Percentiles rank a stretch among this genome's conserved stretches.
Conservation (phyloP, 2,113 vertebrate genomes). For the Turnix velox region DNA sequence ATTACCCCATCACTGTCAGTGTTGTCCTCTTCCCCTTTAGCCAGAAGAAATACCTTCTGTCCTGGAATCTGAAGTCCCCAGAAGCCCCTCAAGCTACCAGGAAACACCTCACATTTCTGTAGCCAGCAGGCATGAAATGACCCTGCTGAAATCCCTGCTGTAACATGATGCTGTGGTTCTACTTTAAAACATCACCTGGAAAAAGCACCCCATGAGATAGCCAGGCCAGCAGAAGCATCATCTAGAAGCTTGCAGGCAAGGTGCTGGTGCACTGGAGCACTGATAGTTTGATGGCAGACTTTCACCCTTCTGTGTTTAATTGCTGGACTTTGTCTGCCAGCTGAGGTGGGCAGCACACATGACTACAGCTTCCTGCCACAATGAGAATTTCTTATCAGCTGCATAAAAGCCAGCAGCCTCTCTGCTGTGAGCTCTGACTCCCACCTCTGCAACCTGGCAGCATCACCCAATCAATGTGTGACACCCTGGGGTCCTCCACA, state of each 20-base stretch:
- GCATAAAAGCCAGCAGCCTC: background rate
- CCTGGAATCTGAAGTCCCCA: background rate
- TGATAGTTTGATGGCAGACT: background rate
- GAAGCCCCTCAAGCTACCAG: background rate
- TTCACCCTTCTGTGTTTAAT: background rate
- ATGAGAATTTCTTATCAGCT: background rate
- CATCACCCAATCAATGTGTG: background rate
- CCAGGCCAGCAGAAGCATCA: background rate
- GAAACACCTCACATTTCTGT: background rate
- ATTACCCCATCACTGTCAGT: background rate
- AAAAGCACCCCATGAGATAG: background rate
- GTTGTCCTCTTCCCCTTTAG: background rate
- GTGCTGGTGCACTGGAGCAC: background rate
- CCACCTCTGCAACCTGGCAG: background rate
- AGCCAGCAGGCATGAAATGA: background rate
- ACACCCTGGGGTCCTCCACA: background rate
- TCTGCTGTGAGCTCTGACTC: background rate
- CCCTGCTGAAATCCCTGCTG: background rate
- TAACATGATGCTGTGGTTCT: background rate
- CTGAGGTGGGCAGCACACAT: background rate
- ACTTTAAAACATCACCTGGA: background rate
- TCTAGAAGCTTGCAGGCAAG: fast-evolving
- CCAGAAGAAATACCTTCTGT: background rate
- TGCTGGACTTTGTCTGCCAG: slow-evolving; percentile 26
- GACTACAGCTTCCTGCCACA: background rate